Percentiles rank a stretch among this genome's conserved stretches.
Evolutionary conservation across 2,888 invertebrate species (phyloP).

Genomic region (Dasypolia templi): DNA sequence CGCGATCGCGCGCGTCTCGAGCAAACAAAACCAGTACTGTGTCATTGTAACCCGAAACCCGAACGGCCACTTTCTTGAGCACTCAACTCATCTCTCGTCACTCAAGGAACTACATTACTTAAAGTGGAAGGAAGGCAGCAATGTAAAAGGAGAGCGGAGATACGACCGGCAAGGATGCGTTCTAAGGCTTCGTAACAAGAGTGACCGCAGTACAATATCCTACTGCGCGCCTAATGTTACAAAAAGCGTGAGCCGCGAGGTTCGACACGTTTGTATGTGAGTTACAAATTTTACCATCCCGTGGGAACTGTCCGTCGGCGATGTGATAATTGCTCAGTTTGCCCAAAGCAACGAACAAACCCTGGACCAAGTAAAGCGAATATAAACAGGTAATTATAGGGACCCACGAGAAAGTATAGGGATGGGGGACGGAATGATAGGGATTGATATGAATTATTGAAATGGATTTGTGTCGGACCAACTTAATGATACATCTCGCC

Average conservation of each 20-base stretch:
- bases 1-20: slow-evolving; percentile 83
- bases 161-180: slow-evolving; percentile 72
- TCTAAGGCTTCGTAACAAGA: slow-evolving; percentile 82
- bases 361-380: slow-evolving; percentile 75
- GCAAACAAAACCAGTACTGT: slow-evolving; percentile 84
- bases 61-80: slow-evolving; percentile 74
- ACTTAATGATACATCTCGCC: slow-evolving; percentile 78
- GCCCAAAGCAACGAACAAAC: slow-evolving; percentile 84
- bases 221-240: slow-evolving; percentile 79
- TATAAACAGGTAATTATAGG: slow-evolving; percentile 85
- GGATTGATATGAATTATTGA: slow-evolving; percentile 80
- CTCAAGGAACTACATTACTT: slow-evolving; percentile 43
- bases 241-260: slow-evolving; percentile 76
- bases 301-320: slow-evolving; percentile 87
- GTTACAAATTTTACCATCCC: slow-evolving; percentile 85
- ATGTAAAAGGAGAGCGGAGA: slow-evolving; percentile 70
- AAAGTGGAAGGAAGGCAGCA: slow-evolving; percentile 66
- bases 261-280: slow-evolving; percentile 75
- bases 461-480: slow-evolving; percentile 75
- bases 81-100: slow-evolving; percentile 71
- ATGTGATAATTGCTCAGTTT: slow-evolving; percentile 88
- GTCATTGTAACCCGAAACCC: slow-evolving; percentile 80
- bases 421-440: slow-evolving; percentile 69
- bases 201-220: slow-evolving; percentile 76
- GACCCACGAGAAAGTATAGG: slow-evolving; percentile 76